Evolutionary conservation across 2,888 invertebrate species (phyloP).

Genomic region (Amiota communis): DNA sequence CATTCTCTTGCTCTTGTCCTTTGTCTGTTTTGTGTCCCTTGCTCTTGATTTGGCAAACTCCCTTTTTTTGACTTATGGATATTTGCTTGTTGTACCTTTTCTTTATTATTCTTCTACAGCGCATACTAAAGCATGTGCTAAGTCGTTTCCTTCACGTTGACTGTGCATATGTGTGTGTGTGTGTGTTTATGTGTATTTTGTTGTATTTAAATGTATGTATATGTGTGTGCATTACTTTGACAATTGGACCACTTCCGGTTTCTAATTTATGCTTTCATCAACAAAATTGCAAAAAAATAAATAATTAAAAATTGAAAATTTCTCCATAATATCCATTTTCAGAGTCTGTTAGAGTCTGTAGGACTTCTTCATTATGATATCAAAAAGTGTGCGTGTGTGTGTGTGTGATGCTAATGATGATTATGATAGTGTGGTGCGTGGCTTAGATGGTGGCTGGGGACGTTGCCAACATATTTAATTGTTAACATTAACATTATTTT

Average conservation of each 20-base stretch:
- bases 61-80: conserved; percentile 5
- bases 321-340: not conserved
- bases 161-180: too few relatives aligned
- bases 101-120: not conserved
- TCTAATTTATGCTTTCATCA: too few relatives aligned
- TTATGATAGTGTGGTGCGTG: too few relatives aligned
- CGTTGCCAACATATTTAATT: conserved; percentile 46
- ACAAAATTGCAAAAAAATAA: not conserved
- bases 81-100: conserved; percentile 11
- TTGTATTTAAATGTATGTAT: too few relatives aligned
- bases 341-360: too few relatives aligned
- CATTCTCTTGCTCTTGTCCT: not conserved
- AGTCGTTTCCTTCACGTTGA: not conserved
- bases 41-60: too few relatives aligned
- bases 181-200: too few relatives aligned
- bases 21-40: not conserved
- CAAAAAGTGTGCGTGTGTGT: not conserved
- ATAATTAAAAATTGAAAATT: not conserved
- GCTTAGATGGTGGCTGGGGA: too few relatives aligned
- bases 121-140: too few relatives aligned
- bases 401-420: not conserved
- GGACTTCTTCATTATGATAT: too few relatives aligned
- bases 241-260: too few relatives aligned
- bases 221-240: too few relatives aligned
- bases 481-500: conserved; percentile 53